Evolutionary conservation across 2,797 vertebrate species (phyloP).

Genomic region (Ptychobarbus kaznakovi): DNA sequence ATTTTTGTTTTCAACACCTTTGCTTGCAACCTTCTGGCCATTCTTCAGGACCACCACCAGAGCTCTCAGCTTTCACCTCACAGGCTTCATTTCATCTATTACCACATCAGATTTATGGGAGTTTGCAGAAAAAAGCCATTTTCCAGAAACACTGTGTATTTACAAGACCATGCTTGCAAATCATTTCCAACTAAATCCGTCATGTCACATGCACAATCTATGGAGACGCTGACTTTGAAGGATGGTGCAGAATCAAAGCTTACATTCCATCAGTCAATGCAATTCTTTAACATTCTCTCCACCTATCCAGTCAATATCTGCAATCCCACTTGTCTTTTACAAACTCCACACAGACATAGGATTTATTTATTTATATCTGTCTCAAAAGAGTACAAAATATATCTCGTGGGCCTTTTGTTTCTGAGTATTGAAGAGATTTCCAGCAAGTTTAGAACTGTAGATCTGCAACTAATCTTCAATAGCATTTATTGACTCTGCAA

Average conservation of each 20-base stretch:
- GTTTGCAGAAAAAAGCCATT: slow-evolving; percentile 11
- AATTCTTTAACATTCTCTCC: background rate
- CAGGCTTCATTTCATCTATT: slow-evolving; percentile 14
- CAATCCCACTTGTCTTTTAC: background rate
- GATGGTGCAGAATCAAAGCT: background rate
- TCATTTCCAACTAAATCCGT: slow-evolving; percentile 9
- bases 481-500: background rate
- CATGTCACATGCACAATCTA: background rate
- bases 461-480: background rate
- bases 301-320: background rate
- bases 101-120: slow-evolving; percentile 28
- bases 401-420: background rate
- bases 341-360: background rate
- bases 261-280: slow-evolving; percentile 4
- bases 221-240: background rate
- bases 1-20: slow-evolving; percentile 14
- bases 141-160: slow-evolving; percentile 21
- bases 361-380: background rate
- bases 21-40: background rate
- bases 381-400: background rate
- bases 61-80: background rate
- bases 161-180: slow-evolving; percentile 29
- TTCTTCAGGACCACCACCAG: slow-evolving; percentile 18
- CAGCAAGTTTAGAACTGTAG: slow-evolving; percentile 11
- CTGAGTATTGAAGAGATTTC: background rate